Base-by-base conservation (phyloP, 2,888 invertebrate species). In the Chironomus tentans region DNA sequence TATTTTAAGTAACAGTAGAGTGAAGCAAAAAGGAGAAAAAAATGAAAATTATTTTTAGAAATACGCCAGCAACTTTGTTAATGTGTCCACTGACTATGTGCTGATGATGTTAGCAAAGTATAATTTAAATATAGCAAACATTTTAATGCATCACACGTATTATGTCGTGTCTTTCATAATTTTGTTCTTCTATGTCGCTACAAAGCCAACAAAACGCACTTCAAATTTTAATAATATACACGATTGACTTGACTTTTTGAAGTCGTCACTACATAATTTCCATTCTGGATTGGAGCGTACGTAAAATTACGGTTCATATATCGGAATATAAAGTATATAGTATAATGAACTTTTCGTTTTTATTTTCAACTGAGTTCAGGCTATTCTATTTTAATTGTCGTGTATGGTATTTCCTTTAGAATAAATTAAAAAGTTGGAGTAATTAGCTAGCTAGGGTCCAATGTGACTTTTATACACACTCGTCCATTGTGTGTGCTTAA, bases 261-360 rank as follows among this genome's bases (percentile, higher is more conserved):
- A 38, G 38, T 38, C 10, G 38, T 38, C 38, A 38, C 38, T 38
- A 38, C 38, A 38, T 38, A 38, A 38, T 38, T 38, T 38, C 10
- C 38, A 38, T 38, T 38, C 38, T 38, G 38, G 38, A 38, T 38
- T 38, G 38, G 10, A 38, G 38, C 38, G 38, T 38, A 38, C 38
- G 38, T 38, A 38, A 38, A 38, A 38, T 38, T 38, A 38, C 38
- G 38, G 38, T 38, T 38, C 38, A 56, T 21, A 24, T 65, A 22
- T 65, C 65, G 21, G 65, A 56, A 56, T 56, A 56, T 65, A 21
- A 65, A 65, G 62, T 65, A 13, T 65, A 56, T 71, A 73, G 73
- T 73, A 73, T 56, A 73, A 73, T 73, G 73, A 73, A 73, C 73
- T 47, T 71, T 24, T n/a, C n/a, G n/a, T n/a, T n/a, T n/a, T n/a